Base-by-base conservation (phyloP, 2,888 invertebrate genomes). In the Seira sanloemensis region DNA sequence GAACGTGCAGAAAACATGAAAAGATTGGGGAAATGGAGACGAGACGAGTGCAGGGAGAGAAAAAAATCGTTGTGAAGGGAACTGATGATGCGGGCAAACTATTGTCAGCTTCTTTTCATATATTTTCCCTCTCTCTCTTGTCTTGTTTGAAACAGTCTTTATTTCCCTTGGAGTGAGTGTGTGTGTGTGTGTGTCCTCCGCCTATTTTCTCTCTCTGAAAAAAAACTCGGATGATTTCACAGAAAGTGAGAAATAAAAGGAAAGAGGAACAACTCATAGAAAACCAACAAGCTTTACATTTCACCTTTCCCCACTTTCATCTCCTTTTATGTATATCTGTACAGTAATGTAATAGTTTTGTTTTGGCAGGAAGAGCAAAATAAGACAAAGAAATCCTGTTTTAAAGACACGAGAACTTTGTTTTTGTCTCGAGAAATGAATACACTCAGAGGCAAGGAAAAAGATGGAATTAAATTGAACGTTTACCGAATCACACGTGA, bases 251-350 rank as follows among this genome's bases (percentile, higher is more conserved):
- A 25, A 18, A 58, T 24, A 54, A 54, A n/a, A n/a, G n/a, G 76
- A 18, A 67, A 25, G 75, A 27, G 58, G 27, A 18, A 58, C 25
- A 54, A 54, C 68, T 37, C 37, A 68, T 21, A 54, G 68, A 72
- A 62, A 62, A 72, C 46, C 66, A 77, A 77, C 72, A 62, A 69
- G 82, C 77, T 77, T n/a, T 82, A 66, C 72, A 82, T 82, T 82
- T 82, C 82, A 73, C 77, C 54, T 66, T 65, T 75, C 18, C 25
- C 71, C 46, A 46, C 71, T 66, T 26, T 19, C 65, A 37, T 76
- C 69, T 71, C 65, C 46, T 50, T 27, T 72, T 37, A 25, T 37
- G 18, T 66, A 68, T 74, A 68, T 50, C n/a, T n/a, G 62, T 62
- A 23, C 12, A 2, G 21, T 62, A 62, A 62, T 62, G 62, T 62